Evolutionary conservation across 2,113 vertebrate genomes (phyloP), one percentile per base, ranked within the genome.

Genomic region (human): DNA sequence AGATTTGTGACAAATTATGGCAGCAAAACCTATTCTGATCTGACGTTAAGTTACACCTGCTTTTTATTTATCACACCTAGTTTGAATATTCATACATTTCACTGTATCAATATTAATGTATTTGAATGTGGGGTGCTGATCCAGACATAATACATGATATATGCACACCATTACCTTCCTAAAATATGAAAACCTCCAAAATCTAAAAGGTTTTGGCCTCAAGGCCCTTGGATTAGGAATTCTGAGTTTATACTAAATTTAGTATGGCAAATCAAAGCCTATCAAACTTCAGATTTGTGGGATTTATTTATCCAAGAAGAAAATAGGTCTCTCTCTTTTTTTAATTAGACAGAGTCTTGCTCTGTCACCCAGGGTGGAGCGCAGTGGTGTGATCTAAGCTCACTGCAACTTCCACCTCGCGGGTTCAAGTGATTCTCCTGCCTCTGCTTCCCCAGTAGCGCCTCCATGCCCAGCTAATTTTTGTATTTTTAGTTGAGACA

Each of bases 241-340:
- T 97, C 50, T 86, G 86, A 93, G 82, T 52, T 70, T 94, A 5
- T 52, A 66, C 16, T 78, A 85, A 90, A 61, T 40, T 96, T 92
- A 86, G 38, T 88, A 93, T 94, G 91, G 52, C 68, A 72, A 90
- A 82, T 45, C 45, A 96, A 66, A 70, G 38, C 64, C 83, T 85
- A 76, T 73, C 76, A 93, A 59, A 78, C 20, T 70, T 84, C n/a
- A 95, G 35, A 81, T 86, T 35, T 86, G 32, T 5, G 76, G 78
- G 52, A 86, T 76, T 86, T 70, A 83, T 72, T 95, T 94, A 70
- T 87, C 17, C 1, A 59, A 61, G 79, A 86, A 82, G 8, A 87
- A 93, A 85, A 23, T 12, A 76, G 27, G 73, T 50, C 1, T 30
- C 5, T 64, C 59, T 61, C 25, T 30, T 5, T 64, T 57, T 57